Evolutionary conservation across 2,888 invertebrate species (phyloP).

Genomic region (Pemphredon lugubris): DNA sequence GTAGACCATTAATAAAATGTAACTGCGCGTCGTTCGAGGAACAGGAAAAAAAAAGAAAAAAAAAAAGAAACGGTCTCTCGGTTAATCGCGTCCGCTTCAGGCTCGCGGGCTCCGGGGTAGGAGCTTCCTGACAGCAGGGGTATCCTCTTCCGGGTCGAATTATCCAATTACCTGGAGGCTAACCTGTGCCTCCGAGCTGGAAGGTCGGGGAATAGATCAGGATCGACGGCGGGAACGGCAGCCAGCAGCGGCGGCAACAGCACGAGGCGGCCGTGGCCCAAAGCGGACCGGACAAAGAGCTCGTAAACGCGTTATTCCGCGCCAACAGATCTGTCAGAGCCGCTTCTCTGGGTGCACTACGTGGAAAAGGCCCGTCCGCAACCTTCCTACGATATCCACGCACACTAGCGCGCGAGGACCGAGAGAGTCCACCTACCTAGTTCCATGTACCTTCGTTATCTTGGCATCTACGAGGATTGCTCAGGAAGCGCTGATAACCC

Average conservation of each 20-base stretch:
- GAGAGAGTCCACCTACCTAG: conserved; percentile 10
- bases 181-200: conserved; percentile 53
- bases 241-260: conserved; percentile 44
- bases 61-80: conserved; percentile 25
- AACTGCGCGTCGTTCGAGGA: neutral
- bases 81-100: conserved; percentile 35
- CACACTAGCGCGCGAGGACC: conserved; percentile 3
- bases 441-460: conserved; percentile 46
- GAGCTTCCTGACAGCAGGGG: conserved; percentile 35
- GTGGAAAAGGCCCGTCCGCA: conserved; percentile 69
- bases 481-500: conserved; percentile 8
- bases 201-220: conserved; percentile 55
- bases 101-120: neutral
- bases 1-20: too few species aligned
- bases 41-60: neutral
- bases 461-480: conserved; percentile 42
- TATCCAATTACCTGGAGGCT: conserved; percentile 76
- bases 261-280: conserved; percentile 68
- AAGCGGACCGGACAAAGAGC: conserved; percentile 76
- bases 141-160: conserved; percentile 72
- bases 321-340: conserved; percentile 81
- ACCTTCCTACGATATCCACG: conserved; percentile 29
- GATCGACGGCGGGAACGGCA: conserved; percentile 49
- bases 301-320: conserved; percentile 81
- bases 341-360: conserved; percentile 74